Evolutionary conservation across 2,797 vertebrate genomes (phyloP).

Genomic region (Coendou prehensilis): DNA sequence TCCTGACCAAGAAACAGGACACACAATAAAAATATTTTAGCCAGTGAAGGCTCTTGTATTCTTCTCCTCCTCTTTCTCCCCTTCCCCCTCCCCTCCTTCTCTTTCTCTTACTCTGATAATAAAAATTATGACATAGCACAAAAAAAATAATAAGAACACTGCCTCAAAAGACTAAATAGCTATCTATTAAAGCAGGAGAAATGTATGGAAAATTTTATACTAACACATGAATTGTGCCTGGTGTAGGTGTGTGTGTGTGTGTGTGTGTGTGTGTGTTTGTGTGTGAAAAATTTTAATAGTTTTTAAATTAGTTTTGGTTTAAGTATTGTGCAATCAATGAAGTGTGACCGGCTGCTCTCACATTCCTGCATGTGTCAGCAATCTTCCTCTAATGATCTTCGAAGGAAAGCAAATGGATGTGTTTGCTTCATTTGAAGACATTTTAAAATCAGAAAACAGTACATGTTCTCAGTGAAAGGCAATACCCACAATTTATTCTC

Average conservation of each 20-base stretch:
- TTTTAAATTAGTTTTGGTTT: conserved; percentile 63
- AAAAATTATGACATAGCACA: conserved; percentile 2
- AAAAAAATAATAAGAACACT: conserved; percentile 53
- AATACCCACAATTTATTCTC: conserved; percentile 75
- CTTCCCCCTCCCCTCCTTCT: not conserved
- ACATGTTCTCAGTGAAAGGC: conserved; percentile 76
- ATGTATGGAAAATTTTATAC: not conserved
- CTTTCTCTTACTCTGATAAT: not conserved
- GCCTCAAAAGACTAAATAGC: not conserved
- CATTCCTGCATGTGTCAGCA: conserved; percentile 52
- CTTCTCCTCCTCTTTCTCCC: not conserved
- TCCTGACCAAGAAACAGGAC: not conserved
- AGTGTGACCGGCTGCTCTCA: not conserved
- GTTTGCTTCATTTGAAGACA: conserved; percentile 76
- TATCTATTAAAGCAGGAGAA: conserved; percentile 31
- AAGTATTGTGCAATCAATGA: not conserved
- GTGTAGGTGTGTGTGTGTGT: not conserved
- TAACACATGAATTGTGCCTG: not conserved
- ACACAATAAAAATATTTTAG: not conserved
- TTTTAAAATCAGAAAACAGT: conserved; percentile 77
- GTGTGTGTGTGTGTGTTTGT: not conserved
- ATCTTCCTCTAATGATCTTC: conserved; percentile 71
- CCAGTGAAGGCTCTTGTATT: not conserved
- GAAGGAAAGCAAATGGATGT: conserved; percentile 69
- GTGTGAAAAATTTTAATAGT: conserved; percentile 27